Evolutionary conservation across 2,797 vertebrate species (phyloP), one percentile per base, ranked within the genome.

Genomic region (Centropyge bicolor): DNA sequence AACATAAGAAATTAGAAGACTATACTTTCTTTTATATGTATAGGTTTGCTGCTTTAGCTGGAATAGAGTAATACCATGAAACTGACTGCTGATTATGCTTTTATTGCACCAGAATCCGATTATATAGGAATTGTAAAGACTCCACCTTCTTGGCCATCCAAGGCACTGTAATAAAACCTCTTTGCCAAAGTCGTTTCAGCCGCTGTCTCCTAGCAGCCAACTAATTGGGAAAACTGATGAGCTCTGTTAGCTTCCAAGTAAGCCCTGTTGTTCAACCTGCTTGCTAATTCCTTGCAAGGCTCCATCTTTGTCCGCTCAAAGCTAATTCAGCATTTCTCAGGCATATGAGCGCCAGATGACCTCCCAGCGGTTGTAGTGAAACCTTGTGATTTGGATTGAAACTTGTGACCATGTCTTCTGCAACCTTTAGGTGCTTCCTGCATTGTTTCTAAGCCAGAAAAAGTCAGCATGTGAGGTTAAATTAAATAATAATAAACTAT

Each of bases 201-300:
- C 19, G 36, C 55, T n/a, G 73, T 87, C 70, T 82, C 70, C 69
- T 45, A 68, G 74, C 76, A 83, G 79, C 82, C 70, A 71, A 72
- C 77, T 87, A 91, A 86, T 72, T 84, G 63, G 67, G 72, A 83
- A 82, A 88, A 85, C 82, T 74, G 83, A 90, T 88, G 80, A 92
- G 74, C 71, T 67, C 77, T 4, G 70, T 81, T 83, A 80, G 63
- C 77, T 83, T 76, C 78, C 70, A 76, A 81, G 82, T 57, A 83
- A 88, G 80, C 61, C 74, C 69, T 67, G 88, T 88, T 86, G 81
- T 88, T 83, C 60, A 69, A 84, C 76, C 85, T 88, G 80, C 85
- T 82, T 79, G 48, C 83, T 72, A 84, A 89, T 87, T 91, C 82
- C 46, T 78, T 76, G 46, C 20, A 20, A 85, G 85, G 80, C 78